These are phyloP conservation scores for Bujurquina vittata DNA, from an alignment of 2,113 vertebrate genomes.

Conservation along the genomic window DNA sequence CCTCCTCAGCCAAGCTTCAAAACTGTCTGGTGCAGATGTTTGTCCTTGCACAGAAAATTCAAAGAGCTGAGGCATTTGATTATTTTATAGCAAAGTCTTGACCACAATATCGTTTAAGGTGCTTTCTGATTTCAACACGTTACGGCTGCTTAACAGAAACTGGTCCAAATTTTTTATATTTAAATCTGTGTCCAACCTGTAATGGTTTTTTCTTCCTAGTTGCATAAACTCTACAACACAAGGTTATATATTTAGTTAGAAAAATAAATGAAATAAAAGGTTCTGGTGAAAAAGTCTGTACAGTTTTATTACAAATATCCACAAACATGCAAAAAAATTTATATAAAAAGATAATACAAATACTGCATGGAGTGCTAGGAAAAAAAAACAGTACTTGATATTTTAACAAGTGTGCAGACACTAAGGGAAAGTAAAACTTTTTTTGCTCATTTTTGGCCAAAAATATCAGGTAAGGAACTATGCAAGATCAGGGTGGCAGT, in stretches of 20 bases:
- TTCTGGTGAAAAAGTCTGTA: conserved; percentile 66
- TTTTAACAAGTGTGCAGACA: conserved; percentile 28
- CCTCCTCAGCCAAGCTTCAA: background rate
- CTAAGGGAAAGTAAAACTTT: conserved; percentile 14
- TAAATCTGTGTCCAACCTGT: background rate
- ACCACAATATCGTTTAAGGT: background rate
- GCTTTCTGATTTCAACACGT: background rate
- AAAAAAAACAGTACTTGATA: conserved; percentile 40
- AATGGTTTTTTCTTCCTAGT: background rate
- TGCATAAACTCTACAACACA: background rate
- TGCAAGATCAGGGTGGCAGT: conserved; percentile 32
- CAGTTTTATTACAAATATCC: conserved; percentile 82
- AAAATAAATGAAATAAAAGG: conserved; percentile 33
- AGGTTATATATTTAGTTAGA: background rate
- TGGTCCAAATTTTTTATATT: background rate
- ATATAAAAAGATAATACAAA: conserved; percentile 54
- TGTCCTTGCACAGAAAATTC: background rate
- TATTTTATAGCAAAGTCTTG: background rate
- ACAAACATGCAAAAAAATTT: conserved; percentile 71
- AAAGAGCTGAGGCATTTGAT: background rate
- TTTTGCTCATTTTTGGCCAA: background rate
- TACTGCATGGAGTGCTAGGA: conserved; percentile 30
- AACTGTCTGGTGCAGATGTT: background rate
- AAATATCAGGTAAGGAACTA: conserved; percentile 54
- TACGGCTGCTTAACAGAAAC: background rate